phyloP scores from a whole-genome alignment of 2,888 invertebrate genomes.

The Apoda limacodes region DNA sequence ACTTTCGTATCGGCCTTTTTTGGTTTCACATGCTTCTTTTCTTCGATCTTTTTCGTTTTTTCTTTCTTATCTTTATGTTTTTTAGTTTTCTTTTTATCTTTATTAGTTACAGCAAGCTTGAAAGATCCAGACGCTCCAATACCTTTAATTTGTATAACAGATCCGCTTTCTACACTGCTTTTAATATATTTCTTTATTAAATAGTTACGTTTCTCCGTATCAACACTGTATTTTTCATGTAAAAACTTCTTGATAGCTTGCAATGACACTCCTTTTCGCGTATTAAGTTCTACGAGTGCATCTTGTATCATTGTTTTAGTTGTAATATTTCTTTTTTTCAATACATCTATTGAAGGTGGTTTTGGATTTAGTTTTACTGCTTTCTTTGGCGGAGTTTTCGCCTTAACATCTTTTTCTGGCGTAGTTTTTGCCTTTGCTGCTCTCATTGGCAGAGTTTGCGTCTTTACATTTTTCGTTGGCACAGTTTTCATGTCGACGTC shows the following conservation, averaged over 20 bases:
- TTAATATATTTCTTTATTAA: slow-evolving; percentile 46
- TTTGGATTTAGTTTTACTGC: no score
- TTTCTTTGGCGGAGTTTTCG: no score
- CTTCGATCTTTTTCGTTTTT: slow-evolving; percentile 13
- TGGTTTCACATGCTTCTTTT: slow-evolving; percentile 16
- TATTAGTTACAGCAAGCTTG: slow-evolving; percentile 32
- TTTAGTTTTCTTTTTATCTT: slow-evolving; percentile 25
- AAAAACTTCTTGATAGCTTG: slow-evolving; percentile 52
- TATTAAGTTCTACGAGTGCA: slow-evolving; percentile 36
- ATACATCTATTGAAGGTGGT: no score
- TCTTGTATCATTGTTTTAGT: slow-evolving; percentile 45
- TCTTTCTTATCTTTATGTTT: slow-evolving; percentile 14
- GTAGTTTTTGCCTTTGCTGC: no score
- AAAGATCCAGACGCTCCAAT: slow-evolving; percentile 50
- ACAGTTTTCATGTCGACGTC: no score
- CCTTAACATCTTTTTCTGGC: not conserved
- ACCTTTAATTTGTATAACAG: slow-evolving; percentile 43
- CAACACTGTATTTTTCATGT: slow-evolving; percentile 33
- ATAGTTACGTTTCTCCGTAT: slow-evolving; percentile 37
- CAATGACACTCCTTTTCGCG: slow-evolving; percentile 46
- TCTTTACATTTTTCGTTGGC: no score
- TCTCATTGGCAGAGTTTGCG: no score
- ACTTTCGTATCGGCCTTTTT: slow-evolving; percentile 6
- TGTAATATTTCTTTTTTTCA: slow-evolving; percentile 34
- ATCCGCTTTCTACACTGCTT: slow-evolving; percentile 38